A percentile compares a stretch with the other conserved stretches of the same genome.
phyloP scores from a whole-genome alignment of 2,113 vertebrate genomes.

The Tragulus kanchil region DNA sequence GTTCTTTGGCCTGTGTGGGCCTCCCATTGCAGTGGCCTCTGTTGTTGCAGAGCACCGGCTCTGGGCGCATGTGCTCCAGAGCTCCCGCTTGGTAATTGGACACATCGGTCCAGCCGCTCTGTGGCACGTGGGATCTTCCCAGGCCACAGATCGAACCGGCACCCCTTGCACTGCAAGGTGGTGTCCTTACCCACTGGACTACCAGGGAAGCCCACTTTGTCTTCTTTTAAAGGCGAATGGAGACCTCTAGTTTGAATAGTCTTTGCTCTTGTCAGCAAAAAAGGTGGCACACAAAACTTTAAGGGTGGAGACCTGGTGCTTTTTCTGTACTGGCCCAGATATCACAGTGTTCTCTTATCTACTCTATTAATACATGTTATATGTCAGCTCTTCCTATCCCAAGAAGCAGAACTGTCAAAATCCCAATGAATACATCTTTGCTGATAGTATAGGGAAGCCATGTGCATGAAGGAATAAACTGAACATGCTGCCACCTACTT shows the following conservation, averaged over 20 bases:
- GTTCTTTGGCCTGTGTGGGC: too few species aligned
- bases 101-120: too few species aligned
- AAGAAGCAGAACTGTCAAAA: neutral
- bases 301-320: neutral
- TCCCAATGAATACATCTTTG: neutral
- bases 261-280: neutral
- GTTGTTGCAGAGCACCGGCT: too few species aligned
- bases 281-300: neutral
- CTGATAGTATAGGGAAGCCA: neutral
- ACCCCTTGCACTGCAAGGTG: too few species aligned
- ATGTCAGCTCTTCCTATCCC: neutral
- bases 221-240: neutral
- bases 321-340: neutral
- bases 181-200: too few species aligned
- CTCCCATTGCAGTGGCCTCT: too few species aligned
- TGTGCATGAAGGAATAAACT: neutral
- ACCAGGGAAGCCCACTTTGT: neutral
- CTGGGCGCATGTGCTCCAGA: too few species aligned
- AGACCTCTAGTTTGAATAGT: neutral
- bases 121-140: too few species aligned
- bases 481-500: neutral
- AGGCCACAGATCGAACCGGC: too few species aligned
- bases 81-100: too few species aligned
- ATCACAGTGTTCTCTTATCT: neutral
- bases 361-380: neutral